Evolutionary conservation across 2,797 vertebrate genomes (phyloP).

Genomic region (Melanotaenia trifasciata): DNA sequence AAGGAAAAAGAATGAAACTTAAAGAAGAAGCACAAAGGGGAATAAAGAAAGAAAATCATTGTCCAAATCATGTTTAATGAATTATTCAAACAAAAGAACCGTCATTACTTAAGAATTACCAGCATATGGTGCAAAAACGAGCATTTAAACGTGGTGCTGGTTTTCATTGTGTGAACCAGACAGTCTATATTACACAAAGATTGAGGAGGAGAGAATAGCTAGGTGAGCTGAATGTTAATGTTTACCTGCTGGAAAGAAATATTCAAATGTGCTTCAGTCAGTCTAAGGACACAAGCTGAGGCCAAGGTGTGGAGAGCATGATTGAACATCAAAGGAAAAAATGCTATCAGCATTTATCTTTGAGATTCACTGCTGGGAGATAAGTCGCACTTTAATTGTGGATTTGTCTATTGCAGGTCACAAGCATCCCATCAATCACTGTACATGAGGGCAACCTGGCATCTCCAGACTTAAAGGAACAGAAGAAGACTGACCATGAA

Average conservation of each 20-base stretch:
- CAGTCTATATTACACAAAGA: constrained; percentile 33
- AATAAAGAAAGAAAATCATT: constrained; percentile 9
- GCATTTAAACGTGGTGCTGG: constrained; percentile 44
- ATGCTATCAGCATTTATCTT: constrained; percentile 73
- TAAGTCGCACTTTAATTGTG: constrained; percentile 72
- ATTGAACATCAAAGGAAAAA: constrained; percentile 68
- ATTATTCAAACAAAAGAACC: constrained; percentile 38
- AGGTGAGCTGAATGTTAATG: constrained; percentile 66
- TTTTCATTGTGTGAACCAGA: constrained; percentile 47
- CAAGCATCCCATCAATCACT: constrained; percentile 73
- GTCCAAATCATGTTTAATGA: constrained; percentile 11
- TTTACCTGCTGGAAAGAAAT: constrained; percentile 67
- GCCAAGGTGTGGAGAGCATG: constrained; percentile 57
- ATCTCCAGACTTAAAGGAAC: constrained; percentile 58
- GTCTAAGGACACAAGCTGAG: constrained; percentile 63
- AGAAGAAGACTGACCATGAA: constrained; percentile 53
- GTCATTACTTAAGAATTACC: constrained; percentile 31
- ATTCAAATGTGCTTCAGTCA: constrained; percentile 70
- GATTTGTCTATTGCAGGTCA: constrained; percentile 73
- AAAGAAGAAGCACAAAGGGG: neutral
- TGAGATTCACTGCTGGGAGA: constrained; percentile 63
- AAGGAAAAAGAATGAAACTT: neutral
- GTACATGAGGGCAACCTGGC: constrained; percentile 37
- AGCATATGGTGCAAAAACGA: constrained; percentile 34
- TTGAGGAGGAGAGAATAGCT: constrained; percentile 38